Percentiles rank a stretch among this genome's conserved stretches.
Evolutionary conservation across 2,113 vertebrate species (phyloP).

Genomic region (Plecotus auritus): DNA sequence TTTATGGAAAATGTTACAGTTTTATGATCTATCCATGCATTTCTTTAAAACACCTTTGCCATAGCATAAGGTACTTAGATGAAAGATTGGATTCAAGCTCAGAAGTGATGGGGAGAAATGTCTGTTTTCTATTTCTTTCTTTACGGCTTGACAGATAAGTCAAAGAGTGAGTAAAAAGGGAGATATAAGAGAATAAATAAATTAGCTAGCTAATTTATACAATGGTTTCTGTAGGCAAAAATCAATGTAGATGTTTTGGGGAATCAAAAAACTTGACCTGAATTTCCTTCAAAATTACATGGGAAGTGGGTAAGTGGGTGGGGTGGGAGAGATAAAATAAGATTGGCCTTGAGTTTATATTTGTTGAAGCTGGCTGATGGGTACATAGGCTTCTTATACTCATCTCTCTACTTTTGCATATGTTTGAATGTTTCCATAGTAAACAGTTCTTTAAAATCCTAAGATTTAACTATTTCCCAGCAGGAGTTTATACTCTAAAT

Average conservation of each 20-base stretch:
- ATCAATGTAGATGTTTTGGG: neutral
- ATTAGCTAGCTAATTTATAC: neutral
- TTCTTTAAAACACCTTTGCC: neutral
- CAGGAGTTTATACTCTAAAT: neutral
- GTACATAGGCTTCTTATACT: neutral
- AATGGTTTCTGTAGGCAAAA: neutral
- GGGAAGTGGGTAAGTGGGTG: neutral
- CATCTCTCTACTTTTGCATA: neutral
- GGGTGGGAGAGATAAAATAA: neutral
- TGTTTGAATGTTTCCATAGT: constrained; percentile 18
- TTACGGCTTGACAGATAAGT: neutral
- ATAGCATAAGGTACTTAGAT: neutral
- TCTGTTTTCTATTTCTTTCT: constrained; percentile 39
- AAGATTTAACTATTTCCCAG: neutral
- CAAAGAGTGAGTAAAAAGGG: neutral
- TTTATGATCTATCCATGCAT: constrained; percentile 32
- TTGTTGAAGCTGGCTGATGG: neutral
- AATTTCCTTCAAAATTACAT: neutral
- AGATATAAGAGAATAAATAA: neutral
- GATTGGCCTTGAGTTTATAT: neutral
- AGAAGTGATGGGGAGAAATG: neutral
- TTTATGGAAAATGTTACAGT: constrained; percentile 37
- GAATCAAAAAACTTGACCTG: neutral
- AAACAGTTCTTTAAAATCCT: neutral
- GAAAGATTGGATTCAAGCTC: neutral